A percentile compares a stretch with the other conserved stretches of the same genome.
Evolutionary conservation across 2,888 invertebrate species (phyloP).

Genomic region (Himalopsyche anomala): DNA sequence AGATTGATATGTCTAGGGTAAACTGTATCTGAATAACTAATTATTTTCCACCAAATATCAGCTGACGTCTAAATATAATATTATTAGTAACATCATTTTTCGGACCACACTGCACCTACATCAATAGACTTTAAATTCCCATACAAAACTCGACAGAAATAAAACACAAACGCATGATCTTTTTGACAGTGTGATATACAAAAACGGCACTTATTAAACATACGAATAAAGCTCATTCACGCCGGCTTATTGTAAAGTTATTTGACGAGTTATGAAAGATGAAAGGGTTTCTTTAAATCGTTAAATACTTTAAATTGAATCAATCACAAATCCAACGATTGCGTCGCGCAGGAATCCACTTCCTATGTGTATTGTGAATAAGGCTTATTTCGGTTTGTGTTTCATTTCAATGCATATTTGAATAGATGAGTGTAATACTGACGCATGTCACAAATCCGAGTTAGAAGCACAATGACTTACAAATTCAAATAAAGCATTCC

Average conservation of each 20-base stretch:
- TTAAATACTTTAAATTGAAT: conserved; percentile 62
- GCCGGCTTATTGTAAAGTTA: conserved; percentile 24
- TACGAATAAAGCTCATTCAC: conserved; percentile 39
- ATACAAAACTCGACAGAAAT: conserved; percentile 37
- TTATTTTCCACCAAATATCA: too few species aligned
- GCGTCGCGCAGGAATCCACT: background rate
- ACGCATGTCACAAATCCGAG: conserved; percentile 40
- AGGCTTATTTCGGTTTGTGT: conserved; percentile 14
- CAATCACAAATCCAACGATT: conserved; percentile 59
- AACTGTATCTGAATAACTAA: too few species aligned
- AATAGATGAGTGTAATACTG: conserved; percentile 17
- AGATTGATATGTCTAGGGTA: too few species aligned
- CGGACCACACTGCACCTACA: background rate
- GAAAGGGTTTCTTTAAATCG: conserved; percentile 61
- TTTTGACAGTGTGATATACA: conserved; percentile 2
- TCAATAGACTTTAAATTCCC: conserved; percentile 40
- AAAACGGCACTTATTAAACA: conserved; percentile 44
- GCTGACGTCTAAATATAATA: too few species aligned
- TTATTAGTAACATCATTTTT: background rate
- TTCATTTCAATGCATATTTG: conserved; percentile 30
- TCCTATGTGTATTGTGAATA: conserved; percentile 24
- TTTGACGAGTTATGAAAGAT: conserved; percentile 46
- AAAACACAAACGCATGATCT: conserved; percentile 30
- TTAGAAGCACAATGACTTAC: conserved; percentile 33
- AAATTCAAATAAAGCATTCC: conserved; percentile 24